Evolutionary conservation across 1,140 invertebrate species (phyloP), one percentile per base, ranked within the genome.

Genomic region (Brachionus asplanchnoidis): DNA sequence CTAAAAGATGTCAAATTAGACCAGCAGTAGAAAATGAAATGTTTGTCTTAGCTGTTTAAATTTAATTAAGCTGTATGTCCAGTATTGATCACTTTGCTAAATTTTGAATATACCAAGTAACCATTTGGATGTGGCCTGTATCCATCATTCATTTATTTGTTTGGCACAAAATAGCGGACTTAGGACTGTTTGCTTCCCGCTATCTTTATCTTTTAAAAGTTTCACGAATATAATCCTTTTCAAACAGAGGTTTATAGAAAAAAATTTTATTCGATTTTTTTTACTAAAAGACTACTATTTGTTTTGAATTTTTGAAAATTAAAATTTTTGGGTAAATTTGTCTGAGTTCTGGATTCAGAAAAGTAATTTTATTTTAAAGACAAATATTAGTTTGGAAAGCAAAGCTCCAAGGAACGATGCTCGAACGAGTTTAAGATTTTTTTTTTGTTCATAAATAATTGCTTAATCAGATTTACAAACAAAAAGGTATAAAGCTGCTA

Each of bases 1-100:
- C 44, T 42, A 73, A 73, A 73, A 73, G 68, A 73, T 73, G 68
- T 73, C 68, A 73, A 42, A 73, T 73, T 73, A 44, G 40, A 73
- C 68, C 68, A 73, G 68, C 32, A 68, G 17, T 60, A 60, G 53
- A 60, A 60, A 60, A 68, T 68, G 23, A 73, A 42, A 73, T 73
- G 68, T 73, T 73, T 73, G 40, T 42, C 68, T 73, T 73, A 73
- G 32, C 20, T 40, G 17, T 40, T 73, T 73, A 73, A 73, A 73
- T 17, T 42, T 73, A 73, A 73, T 73, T 73, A 73, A 40, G 40
- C 20, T 60, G 20, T 40, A 12, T 73, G 68, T 73, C 68, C 68
- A 42, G 12, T 73, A 73, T 40, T 73, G 68, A 42, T 40, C 36
- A 40, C 32, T 40, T 73, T 42, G 32, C 20, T 23, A 60, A 26